Base-by-base conservation (phyloP, 2,888 invertebrate genomes). In the Empis stercorea region DNA sequence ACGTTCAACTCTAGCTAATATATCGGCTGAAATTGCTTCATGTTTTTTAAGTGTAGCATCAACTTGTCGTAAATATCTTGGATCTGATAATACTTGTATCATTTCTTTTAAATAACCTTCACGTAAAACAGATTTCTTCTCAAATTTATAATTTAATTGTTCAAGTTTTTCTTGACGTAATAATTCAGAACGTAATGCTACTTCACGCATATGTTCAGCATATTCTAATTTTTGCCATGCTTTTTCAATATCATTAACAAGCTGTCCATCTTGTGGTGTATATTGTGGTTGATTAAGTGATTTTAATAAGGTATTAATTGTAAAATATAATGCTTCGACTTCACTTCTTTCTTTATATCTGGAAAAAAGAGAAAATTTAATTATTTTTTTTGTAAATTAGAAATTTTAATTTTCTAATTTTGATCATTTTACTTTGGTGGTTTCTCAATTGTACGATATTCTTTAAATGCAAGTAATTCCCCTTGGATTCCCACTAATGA, bases 41-140 rank as follows among this genome's bases (percentile, higher is more conserved):
- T 97, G 96, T 63, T 97, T 97, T 73, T 97, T 97, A 37, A 97
- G 82, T 0, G 95, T 93, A 2, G 96, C 96, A 65, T 97, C 96
- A 0, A 96, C 93, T 64, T 96, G 94, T 0, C 87, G 79, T 55
- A 95, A 71, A 68, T 93, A 93, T 47, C 92, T 79, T 1, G 91
- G 87, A 72, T 93, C 93, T 0, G 87, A 87, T 15, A 97, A 72
- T 14, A 97, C 93, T 66, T 88, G 88, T 56, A 89, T 92, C 95
- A 97, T 97, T 72, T 97, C 97, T 68, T 91, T 89, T 51, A 99
- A 72, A 71, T 97, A 99, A 0, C 92, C 88, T 59, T 96, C 94
- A 45, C 97, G 79, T 43, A 99, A 77, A 2, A 88, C 86, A 51
- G 91, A 89, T 78, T 99, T 99, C 57, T 88, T 83, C 61, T 92